Percentiles rank a stretch among this genome's conserved stretches.
Evolutionary conservation across 2,888 invertebrate species (phyloP).

Genomic region (Cataglyphis albicans): DNA sequence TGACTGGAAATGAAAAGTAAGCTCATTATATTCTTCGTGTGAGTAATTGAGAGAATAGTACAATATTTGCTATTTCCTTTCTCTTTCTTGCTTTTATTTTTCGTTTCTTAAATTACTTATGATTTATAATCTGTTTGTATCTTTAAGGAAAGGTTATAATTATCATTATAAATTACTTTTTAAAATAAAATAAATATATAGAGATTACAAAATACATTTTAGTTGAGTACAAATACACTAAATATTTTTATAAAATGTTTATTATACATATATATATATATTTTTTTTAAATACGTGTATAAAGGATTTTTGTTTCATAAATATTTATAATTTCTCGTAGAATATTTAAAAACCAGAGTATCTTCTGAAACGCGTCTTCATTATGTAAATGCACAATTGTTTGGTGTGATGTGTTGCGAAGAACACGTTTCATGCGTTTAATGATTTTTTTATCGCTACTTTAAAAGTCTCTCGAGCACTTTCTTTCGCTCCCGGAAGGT

Average conservation of each 20-base stretch:
- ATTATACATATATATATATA: background rate
- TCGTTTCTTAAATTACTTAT: background rate
- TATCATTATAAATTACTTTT: slow-evolving; percentile 4
- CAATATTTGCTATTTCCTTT: background rate
- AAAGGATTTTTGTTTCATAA: background rate
- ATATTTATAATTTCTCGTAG: background rate
- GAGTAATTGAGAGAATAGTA: slow-evolving; percentile 11
- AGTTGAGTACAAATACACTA: background rate
- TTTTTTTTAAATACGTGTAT: background rate
- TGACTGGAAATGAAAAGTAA: slow-evolving; percentile 25
- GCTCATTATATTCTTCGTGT: background rate
- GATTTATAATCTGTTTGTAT: background rate
- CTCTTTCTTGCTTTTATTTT: background rate
- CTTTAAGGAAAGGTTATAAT: background rate
- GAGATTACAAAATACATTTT: slow-evolving; percentile 1
- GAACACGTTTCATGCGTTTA: slow-evolving; percentile 43
- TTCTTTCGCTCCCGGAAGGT: slow-evolving; percentile 11
- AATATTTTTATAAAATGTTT: background rate
- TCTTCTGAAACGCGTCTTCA: slow-evolving; percentile 21
- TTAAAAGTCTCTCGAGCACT: slow-evolving; percentile 37
- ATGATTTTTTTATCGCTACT: slow-evolving; percentile 52
- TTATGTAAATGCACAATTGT: slow-evolving; percentile 54
- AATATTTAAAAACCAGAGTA: background rate
- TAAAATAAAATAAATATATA: background rate
- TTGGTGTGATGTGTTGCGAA: slow-evolving; percentile 39